These are phyloP conservation scores for Harpalus rufipes DNA, from an alignment of 2,888 invertebrate species.

Conservation along the genomic window DNA sequence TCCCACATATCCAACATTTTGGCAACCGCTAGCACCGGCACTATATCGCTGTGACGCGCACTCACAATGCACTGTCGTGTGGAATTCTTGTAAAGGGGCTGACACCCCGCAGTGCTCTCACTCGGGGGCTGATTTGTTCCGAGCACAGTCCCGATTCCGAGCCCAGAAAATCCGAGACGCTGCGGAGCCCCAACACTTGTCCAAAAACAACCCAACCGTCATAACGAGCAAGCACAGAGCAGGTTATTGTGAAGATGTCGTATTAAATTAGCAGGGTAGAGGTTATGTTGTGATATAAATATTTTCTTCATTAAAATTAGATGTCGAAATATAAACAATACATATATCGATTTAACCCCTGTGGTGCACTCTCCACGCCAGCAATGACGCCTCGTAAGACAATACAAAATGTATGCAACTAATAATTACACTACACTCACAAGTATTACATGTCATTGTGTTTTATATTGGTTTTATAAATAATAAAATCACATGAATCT, in stretches of 20 bases:
- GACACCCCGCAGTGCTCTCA: constrained; percentile 67
- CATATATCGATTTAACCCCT: too few species aligned
- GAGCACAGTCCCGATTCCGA: constrained; percentile 10
- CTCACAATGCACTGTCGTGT: constrained; percentile 69
- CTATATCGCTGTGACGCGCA: constrained; percentile 69
- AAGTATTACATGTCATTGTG: too few species aligned
- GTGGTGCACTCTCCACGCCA: too few species aligned
- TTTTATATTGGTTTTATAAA: too few species aligned
- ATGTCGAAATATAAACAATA: too few species aligned
- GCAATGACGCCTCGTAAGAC: too few species aligned
- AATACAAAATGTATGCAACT: too few species aligned
- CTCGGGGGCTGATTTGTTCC: constrained; percentile 69
- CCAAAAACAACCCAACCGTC: constrained; percentile 52
- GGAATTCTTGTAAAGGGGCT: constrained; percentile 70
- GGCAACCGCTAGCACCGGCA: constrained; percentile 64
- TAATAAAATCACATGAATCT: too few species aligned
- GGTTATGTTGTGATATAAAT: constrained; percentile 5
- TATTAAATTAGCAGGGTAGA: constrained; percentile 20
- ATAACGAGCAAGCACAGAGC: constrained; percentile 13
- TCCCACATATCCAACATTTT: constrained; percentile 50
- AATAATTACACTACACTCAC: too few species aligned
- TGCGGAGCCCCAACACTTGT: constrained; percentile 65
- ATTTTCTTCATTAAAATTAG: neutral
- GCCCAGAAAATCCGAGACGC: constrained; percentile 32
- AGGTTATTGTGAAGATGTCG: constrained; percentile 7